phyloP scores from a whole-genome alignment of 2,888 invertebrate genomes.

The Sarcophaga caerulescens region DNA sequence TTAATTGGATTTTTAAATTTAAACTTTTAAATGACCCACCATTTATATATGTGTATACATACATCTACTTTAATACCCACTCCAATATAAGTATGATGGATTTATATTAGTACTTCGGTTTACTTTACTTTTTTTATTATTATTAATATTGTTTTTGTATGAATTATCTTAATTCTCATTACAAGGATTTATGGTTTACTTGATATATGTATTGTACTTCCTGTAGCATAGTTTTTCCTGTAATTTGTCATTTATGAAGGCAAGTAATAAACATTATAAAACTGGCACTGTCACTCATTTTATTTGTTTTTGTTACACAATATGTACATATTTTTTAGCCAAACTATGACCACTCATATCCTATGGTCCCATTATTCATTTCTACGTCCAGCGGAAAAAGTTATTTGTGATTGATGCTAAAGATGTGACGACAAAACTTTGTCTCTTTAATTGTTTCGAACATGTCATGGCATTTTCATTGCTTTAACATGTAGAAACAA shows the following conservation, averaged over 20 bases:
- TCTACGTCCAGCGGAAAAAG: not conserved
- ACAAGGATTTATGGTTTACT: not conserved
- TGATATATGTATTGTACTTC: not conserved
- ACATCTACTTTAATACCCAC: no score
- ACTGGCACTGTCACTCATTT: not conserved
- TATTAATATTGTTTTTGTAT: not conserved
- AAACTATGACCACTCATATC: slow-evolving; percentile 16
- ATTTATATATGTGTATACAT: no score
- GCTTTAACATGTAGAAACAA: not conserved
- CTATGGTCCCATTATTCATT: not conserved
- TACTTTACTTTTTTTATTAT: no score
- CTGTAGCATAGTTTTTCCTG: slow-evolving; percentile 1
- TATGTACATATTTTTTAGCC: not conserved
- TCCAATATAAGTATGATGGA: no score
- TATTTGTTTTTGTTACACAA: not conserved
- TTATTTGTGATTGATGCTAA: not conserved
- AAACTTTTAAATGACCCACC: no score
- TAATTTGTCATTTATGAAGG: slow-evolving; percentile 24
- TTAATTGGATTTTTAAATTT: no score
- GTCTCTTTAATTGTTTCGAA: slow-evolving; percentile 12
- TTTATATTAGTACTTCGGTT: no score
- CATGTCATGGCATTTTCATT: slow-evolving; percentile 27
- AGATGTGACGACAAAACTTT: not conserved
- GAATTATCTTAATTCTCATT: not conserved
- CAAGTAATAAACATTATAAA: not conserved